Conservation (phyloP, 2,113 vertebrate species). For the Origma solitaria region DNA sequence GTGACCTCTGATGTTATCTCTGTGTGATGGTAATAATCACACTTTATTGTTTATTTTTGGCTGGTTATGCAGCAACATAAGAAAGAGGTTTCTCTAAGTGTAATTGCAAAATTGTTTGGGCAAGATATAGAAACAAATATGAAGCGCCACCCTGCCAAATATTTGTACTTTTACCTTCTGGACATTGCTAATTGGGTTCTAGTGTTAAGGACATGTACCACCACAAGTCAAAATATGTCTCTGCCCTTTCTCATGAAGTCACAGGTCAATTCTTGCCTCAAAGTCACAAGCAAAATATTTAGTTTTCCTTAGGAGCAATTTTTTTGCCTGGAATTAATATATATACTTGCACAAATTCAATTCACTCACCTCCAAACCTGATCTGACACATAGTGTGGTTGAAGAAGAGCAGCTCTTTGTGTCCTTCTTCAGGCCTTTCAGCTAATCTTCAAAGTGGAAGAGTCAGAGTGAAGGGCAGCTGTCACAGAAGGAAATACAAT, state of each 20-base stretch:
- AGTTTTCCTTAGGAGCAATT: background rate
- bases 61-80: background rate
- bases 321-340: background rate
- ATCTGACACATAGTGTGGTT: background rate
- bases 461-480: background rate
- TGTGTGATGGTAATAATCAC: background rate
- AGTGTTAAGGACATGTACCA: background rate
- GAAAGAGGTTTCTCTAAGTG: background rate
- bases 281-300: background rate
- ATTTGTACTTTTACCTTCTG: background rate
- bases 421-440: background rate
- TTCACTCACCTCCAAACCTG: accelerated
- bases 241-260: background rate
- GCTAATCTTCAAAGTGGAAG: background rate
- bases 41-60: background rate
- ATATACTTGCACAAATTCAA: background rate
- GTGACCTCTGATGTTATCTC: background rate
- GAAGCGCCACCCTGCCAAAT: background rate
- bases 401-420: background rate
- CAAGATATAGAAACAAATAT: background rate
- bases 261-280: background rate
- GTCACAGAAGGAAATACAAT: background rate
- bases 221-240: background rate
- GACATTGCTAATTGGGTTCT: background rate
- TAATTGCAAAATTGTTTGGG: background rate